Percentiles rank a stretch among this genome's conserved stretches.
Evolutionary conservation across 2,888 invertebrate genomes (phyloP).

Genomic region (Pelosia muscerda): DNA sequence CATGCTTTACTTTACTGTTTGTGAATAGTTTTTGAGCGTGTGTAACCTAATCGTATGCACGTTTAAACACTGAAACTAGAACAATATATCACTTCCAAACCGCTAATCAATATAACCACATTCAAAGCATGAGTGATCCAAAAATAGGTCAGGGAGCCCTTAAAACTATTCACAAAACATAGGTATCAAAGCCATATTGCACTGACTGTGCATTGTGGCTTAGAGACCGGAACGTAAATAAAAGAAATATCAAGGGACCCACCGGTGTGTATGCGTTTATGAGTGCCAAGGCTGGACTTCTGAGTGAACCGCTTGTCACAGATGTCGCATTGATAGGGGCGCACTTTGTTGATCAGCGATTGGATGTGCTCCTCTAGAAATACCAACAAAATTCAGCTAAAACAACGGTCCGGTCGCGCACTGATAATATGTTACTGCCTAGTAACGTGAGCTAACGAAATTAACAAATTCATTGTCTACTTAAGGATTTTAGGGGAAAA

Average conservation of each 20-base stretch:
- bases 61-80: conserved; percentile 38
- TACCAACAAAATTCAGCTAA: conserved; percentile 86
- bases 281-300: conserved; percentile 94
- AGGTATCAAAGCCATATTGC: conserved; percentile 81
- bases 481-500: conserved; percentile 85
- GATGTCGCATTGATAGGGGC: conserved; percentile 90
- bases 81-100: conserved; percentile 61
- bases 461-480: conserved; percentile 80
- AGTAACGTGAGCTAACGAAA: conserved; percentile 78
- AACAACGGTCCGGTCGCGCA: conserved; percentile 74
- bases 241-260: conserved; percentile 86
- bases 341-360: conserved; percentile 88
- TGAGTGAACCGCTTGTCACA: conserved; percentile 94
- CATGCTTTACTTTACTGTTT: conserved; percentile 84
- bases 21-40: conserved; percentile 88
- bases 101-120: conserved; percentile 61
- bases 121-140: conserved; percentile 32
- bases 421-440: conserved; percentile 73
- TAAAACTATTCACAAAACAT: conserved; percentile 86
- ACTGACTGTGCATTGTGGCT: conserved; percentile 73
- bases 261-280: conserved; percentile 92
- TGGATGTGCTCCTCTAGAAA: conserved; percentile 88
- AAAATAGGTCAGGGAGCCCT: conserved; percentile 76
- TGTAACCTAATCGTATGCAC: conserved; percentile 66
- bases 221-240: conserved; percentile 79